Percentiles rank a stretch among this genome's conserved stretches.
These are phyloP conservation scores for Bemisia tabaci DNA, from an alignment of 1,140 invertebrate genomes.

Conservation along the genomic window DNA sequence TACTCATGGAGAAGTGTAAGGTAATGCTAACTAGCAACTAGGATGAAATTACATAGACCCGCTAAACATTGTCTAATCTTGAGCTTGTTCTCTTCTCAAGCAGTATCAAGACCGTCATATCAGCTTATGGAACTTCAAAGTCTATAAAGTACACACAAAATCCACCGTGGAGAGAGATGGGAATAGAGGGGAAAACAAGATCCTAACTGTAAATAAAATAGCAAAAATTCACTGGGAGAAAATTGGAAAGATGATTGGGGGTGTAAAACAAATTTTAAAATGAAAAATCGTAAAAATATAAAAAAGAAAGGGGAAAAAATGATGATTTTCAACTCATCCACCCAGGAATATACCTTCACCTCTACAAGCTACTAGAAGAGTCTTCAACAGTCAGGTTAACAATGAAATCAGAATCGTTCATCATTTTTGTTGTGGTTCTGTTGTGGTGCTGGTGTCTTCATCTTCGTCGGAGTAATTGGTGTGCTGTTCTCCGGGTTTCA, in stretches of 20 bases:
- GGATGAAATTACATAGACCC: too few species aligned
- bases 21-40: too few species aligned
- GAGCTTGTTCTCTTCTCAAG: too few species aligned
- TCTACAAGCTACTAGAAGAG: not conserved
- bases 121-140: too few species aligned
- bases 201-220: too few species aligned
- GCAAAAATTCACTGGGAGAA: not conserved
- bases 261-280: not conserved
- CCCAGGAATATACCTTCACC: not conserved
- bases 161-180: too few species aligned
- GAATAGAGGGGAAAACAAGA: too few species aligned
- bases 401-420: too few species aligned
- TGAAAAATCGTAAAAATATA: not conserved
- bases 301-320: not conserved
- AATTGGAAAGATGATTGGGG: not conserved
- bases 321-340: not conserved
- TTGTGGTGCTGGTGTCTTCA: slow-evolving; percentile 25
- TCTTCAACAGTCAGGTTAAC: not conserved
- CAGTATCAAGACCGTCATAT: too few species aligned
- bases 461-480: slow-evolving; percentile 89
- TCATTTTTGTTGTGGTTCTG: not conserved
- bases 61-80: too few species aligned
- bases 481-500: slow-evolving; percentile 82
- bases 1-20: too few species aligned
- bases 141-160: too few species aligned